These are phyloP conservation scores for Epinephelus lanceolatus DNA, from an alignment of 2,113 vertebrate genomes.

Conservation along the genomic window DNA sequence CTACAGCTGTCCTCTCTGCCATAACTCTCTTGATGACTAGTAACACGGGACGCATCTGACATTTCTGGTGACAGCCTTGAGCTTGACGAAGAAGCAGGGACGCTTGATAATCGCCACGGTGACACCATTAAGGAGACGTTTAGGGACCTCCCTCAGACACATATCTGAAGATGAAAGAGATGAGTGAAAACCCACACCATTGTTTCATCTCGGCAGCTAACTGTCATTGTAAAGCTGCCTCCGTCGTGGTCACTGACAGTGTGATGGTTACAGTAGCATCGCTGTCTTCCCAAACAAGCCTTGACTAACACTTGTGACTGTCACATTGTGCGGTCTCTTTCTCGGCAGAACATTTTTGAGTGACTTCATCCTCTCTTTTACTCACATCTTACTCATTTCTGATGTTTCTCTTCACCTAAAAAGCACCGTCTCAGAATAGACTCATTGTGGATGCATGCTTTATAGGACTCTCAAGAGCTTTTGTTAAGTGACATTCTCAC, in stretches of 20 bases:
- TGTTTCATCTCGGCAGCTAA: slow-evolving; percentile 46
- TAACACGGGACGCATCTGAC: slow-evolving; percentile 71
- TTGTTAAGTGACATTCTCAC: slow-evolving; percentile 39
- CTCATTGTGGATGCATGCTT: slow-evolving; percentile 21
- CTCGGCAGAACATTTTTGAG: slow-evolving; percentile 19
- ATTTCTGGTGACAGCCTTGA: slow-evolving; percentile 77
- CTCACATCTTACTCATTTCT: slow-evolving; percentile 52
- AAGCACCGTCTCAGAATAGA: slow-evolving; percentile 39
- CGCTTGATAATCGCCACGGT: slow-evolving; percentile 76
- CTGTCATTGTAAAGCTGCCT: slow-evolving; percentile 25
- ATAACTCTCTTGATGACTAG: slow-evolving; percentile 60
- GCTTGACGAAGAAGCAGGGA: slow-evolving; percentile 59
- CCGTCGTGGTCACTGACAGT: slow-evolving; percentile 20
- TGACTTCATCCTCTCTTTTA: slow-evolving; percentile 41
- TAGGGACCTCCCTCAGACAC: slow-evolving; percentile 76
- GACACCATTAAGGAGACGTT: slow-evolving; percentile 82
- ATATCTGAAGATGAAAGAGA: slow-evolving; percentile 73
- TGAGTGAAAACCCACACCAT: slow-evolving; percentile 57
- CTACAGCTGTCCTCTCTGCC: slow-evolving; percentile 59
- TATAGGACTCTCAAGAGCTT: slow-evolving; percentile 31
- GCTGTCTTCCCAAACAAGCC: slow-evolving; percentile 24
- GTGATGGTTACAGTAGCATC: slow-evolving; percentile 3
- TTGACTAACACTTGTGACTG: slow-evolving; percentile 23
- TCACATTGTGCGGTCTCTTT: slow-evolving; percentile 12
- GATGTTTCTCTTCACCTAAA: slow-evolving; percentile 18